Evolutionary conservation across 2,113 vertebrate genomes (phyloP), one percentile per base, ranked within the genome.

Genomic region (Telmatochromis sp.): DNA sequence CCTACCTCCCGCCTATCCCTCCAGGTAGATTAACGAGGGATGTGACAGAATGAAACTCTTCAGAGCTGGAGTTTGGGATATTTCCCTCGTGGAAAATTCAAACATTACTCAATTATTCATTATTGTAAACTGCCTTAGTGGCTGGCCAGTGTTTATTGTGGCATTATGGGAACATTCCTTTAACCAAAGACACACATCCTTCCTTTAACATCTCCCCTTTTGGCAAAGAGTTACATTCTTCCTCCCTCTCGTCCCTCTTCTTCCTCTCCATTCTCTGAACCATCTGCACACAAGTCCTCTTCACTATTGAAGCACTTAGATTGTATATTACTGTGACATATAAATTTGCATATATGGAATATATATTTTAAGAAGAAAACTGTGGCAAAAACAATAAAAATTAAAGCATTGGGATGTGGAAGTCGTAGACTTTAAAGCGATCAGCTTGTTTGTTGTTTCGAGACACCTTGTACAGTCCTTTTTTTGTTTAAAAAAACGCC

Each of bases 321-420:
- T 95, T 97, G 96, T 97, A 97, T 91, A 96, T 95, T 96, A 96
- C 95, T 96, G 96, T 97, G 96, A 96, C 91, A 96, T 96, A 95
- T 89, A 89, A 91, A 95, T 96, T 95, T 95, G 92, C 94, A 96
- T 95, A 96, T 93, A 96, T 94, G 90, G 95, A 95, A 93, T 93
- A 94, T 96, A 96, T 96, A 96, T 96, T 96, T 96, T 96, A 92
- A 89, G 89, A 94, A 95, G 40, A 96, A 96, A 96, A 96, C 89
- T 65, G 85, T 92, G 92, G 87, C 86, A 92, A 91, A 93, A 94
- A 93, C 50, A 83, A 87, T 23, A 83, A 94, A 90, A 91, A 95
- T 93, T 90, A 78, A 83, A 94, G 12, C 65, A 83, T 82, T 86
- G 83, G 87, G 89, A 92, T 85, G 79, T 12, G 37, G 83, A 84